These are phyloP conservation scores for Muscina levida DNA, from an alignment of 2,888 invertebrate genomes.

Conservation along the genomic window DNA sequence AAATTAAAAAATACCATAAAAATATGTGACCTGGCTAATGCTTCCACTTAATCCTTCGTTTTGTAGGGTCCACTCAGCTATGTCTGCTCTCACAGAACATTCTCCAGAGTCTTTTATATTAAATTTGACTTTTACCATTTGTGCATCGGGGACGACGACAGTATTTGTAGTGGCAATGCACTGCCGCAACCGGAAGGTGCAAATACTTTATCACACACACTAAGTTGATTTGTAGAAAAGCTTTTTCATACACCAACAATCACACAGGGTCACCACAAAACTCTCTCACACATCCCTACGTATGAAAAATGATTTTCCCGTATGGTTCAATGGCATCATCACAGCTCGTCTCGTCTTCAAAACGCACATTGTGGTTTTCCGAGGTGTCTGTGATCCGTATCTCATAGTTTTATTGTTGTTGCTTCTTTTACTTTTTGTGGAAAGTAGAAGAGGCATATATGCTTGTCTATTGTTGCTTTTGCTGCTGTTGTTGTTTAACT, in stretches of 20 bases:
- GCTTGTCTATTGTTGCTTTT: not conserved
- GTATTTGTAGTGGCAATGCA: constrained; percentile 13
- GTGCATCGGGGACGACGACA: too few species aligned
- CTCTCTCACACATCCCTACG: too few species aligned
- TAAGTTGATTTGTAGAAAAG: not conserved
- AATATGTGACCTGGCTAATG: too few species aligned
- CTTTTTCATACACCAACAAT: not conserved
- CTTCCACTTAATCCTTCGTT: too few species aligned
- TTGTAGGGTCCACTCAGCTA: too few species aligned
- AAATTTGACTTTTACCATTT: too few species aligned
- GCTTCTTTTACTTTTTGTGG: not conserved
- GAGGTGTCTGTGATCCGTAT: constrained; percentile 25
- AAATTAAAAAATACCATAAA: too few species aligned
- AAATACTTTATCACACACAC: not conserved
- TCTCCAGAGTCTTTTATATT: too few species aligned
- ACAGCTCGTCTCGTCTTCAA: not conserved
- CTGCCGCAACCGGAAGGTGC: constrained; percentile 57
- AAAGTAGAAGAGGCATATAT: not conserved
- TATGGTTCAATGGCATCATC: constrained; percentile 54
- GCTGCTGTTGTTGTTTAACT: not conserved
- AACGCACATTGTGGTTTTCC: constrained; percentile 24
- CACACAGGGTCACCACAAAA: not conserved
- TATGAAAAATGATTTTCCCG: constrained; percentile 56
- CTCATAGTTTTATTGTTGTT: constrained; percentile 8
- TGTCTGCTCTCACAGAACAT: too few species aligned